Evolutionary conservation across 2,888 invertebrate species (phyloP), one percentile per base, ranked within the genome.

Genomic region (Drosophila multiciliata): DNA sequence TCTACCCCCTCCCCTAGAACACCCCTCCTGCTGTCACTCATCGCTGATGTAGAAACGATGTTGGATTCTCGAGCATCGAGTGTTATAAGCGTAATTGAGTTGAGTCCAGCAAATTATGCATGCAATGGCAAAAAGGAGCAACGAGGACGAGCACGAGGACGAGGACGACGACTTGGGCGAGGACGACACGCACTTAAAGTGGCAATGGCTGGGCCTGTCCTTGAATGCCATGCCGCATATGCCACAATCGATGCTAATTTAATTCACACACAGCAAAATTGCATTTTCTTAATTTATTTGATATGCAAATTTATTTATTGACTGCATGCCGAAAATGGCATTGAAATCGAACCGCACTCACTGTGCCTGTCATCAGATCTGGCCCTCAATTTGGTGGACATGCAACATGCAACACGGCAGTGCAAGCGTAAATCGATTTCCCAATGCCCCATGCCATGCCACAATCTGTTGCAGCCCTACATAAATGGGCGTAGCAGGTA

Each of bases 291-390:
- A 77, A 91, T 90, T 89, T 84, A 84, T 91, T 90, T 86, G 75
- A 69, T 90, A 90, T 90, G 89, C 90, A 79, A 90, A 90, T 90
- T 90, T 91, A 91, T 90, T 89, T 89, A 90, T 91, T 84, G 87
- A 82, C 82, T 82, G 65, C 75, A 68, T 36, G 48, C 48, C 40
- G n/a, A 57, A 57, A 58, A 42, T 75, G 78, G 26, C 64, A 77
- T 64, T 66, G 66, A 63, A 26, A 55, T 55, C 38, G 12, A 38
- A 8, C 36, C 42, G 38, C 33, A 58, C 52, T 64, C 68, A 50
- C 12, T 36, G 33, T 15, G 40, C 17, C 12, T 20, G 45, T 9
- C 12, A 33, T 20, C 26, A n/a, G 7, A 45, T 12, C n/a, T 59
- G 71, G 12, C 67, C 60, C 57, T 35, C 45, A 42, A 50, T 35